These are phyloP conservation scores for Eclectus roratus DNA, from an alignment of 2,113 vertebrate species.

Conservation along the genomic window DNA sequence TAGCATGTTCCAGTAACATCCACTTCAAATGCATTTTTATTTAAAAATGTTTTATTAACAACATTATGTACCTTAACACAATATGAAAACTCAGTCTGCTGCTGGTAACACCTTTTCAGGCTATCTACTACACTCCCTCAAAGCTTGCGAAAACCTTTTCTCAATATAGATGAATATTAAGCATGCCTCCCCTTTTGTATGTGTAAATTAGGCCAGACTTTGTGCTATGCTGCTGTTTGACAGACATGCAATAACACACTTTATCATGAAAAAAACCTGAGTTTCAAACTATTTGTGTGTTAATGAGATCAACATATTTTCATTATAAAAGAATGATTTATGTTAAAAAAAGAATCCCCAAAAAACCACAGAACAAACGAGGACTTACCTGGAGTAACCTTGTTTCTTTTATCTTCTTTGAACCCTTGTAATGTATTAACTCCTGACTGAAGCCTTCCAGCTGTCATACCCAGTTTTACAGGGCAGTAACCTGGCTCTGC, in stretches of 20 bases:
- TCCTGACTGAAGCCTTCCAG: constrained; percentile 89
- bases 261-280: neutral
- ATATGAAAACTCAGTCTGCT: neutral
- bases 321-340: neutral
- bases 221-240: neutral
- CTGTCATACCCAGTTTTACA: constrained; percentile 90
- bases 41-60: neutral
- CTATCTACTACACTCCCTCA: neutral
- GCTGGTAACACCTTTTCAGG: neutral
- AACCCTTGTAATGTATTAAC: constrained; percentile 93
- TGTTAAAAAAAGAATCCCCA: neutral
- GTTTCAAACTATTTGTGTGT: neutral
- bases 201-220: neutral
- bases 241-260: accelerated
- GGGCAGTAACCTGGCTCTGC: constrained; percentile 89
- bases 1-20: neutral
- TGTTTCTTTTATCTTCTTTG: constrained; percentile 97
- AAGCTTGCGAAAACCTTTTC: neutral
- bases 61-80: neutral
- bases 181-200: accelerated
- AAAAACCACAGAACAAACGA: neutral
- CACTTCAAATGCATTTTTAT: neutral
- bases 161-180: neutral
- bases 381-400: constrained; percentile 86
- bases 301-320: neutral